phyloP scores from a whole-genome alignment of 35 echinoderm and acorn worm species.

The Apostichopus japonicus region DNA sequence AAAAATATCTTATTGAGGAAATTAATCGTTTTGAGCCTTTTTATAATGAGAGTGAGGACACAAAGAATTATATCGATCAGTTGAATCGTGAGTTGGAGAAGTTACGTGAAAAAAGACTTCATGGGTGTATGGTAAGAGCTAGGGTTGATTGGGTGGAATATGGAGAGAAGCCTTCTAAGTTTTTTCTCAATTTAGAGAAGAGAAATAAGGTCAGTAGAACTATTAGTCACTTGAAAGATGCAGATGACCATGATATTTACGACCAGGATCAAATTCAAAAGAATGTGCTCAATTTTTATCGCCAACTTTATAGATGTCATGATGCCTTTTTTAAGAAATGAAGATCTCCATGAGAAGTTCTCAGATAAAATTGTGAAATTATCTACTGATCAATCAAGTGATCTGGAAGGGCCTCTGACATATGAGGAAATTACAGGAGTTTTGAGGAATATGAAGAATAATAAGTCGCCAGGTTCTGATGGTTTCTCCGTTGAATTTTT shows the following conservation, averaged over 20 bases:
- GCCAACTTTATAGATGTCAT: not conserved
- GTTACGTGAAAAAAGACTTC: not conserved
- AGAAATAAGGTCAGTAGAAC: not conserved
- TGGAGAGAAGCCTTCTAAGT: not conserved
- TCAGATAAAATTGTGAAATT: not conserved
- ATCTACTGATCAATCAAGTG: not conserved
- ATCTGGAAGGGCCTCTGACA: not conserved
- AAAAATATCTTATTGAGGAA: not conserved
- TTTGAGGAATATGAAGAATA: constrained; percentile 11
- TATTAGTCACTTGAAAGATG: not conserved
- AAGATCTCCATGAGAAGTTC: not conserved
- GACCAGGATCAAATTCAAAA: not conserved
- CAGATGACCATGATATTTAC: not conserved
- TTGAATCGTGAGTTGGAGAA: not conserved
- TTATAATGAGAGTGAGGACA: not conserved
- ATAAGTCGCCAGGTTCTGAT: constrained; percentile 26
- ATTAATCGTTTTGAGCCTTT: not conserved
- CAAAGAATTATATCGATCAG: not conserved
- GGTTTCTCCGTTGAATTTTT: constrained; percentile 14
- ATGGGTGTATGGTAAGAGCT: constrained; percentile 1
- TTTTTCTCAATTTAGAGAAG: constrained; percentile 21
- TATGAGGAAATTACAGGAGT: not conserved
- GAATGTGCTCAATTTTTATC: not conserved
- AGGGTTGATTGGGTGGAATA: not conserved
- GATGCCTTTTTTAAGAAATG: not conserved